These are phyloP conservation scores for Muscicapa comitata DNA, from an alignment of 2,797 vertebrate species.

Conservation along the genomic window DNA sequence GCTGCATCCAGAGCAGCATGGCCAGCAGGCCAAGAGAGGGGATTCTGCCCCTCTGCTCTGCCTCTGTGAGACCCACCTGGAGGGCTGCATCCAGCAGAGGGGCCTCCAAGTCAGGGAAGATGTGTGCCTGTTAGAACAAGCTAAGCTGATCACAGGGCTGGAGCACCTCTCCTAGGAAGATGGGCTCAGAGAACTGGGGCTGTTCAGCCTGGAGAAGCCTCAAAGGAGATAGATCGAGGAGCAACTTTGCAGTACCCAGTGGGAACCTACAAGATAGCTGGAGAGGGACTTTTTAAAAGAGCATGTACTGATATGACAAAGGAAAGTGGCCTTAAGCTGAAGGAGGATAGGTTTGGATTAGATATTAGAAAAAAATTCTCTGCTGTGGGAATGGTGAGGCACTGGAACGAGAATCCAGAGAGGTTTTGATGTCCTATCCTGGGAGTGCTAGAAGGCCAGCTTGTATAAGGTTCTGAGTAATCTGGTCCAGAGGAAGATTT, in stretches of 20 bases:
- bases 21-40: not conserved
- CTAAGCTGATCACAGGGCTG: not conserved
- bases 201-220: not conserved
- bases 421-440: fast-evolving
- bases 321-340: not conserved
- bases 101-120: not conserved
- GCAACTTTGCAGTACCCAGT: not conserved
- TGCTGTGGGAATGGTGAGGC: not conserved
- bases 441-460: not conserved
- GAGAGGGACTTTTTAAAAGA: not conserved
- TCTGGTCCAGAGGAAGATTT: too few species aligned
- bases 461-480: not conserved
- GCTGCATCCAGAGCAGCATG: not conserved
- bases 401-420: fast-evolving
- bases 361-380: not conserved
- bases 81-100: not conserved
- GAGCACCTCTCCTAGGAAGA: not conserved
- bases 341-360: not conserved
- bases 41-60: not conserved
- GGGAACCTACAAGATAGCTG: not conserved
- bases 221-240: not conserved
- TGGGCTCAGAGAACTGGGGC: not conserved
- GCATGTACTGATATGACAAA: not conserved
- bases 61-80: not conserved
- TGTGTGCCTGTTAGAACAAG: not conserved